Evolutionary conservation across 1,140 invertebrate genomes (phyloP).

Genomic region (Trialeurodes vaporariorum): DNA sequence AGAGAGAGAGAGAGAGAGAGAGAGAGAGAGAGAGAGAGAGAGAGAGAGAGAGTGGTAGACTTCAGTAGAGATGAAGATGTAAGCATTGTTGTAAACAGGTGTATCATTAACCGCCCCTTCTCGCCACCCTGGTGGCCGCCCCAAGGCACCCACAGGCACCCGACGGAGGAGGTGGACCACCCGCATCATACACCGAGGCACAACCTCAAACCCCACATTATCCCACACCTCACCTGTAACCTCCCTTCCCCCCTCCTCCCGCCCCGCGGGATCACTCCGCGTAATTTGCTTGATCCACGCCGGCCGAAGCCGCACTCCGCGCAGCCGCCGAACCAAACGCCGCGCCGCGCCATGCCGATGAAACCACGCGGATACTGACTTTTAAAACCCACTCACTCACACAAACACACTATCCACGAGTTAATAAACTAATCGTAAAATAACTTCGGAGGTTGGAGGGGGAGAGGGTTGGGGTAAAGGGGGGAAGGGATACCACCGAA

Average conservation of each 20-base stretch:
- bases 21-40: too few relatives aligned
- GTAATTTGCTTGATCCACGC: background rate
- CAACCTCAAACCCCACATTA: background rate
- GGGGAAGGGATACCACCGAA: too few relatives aligned
- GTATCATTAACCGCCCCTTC: conserved; percentile 13
- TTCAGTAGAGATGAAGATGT: too few relatives aligned
- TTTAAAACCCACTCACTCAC: too few relatives aligned
- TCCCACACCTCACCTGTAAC: background rate
- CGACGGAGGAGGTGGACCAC: background rate
- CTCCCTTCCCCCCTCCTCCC: background rate
- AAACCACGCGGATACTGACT: background rate
- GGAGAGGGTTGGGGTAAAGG: too few relatives aligned
- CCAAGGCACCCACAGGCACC: too few relatives aligned
- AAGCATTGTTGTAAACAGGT: conserved; percentile 9
- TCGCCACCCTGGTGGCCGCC: conserved; percentile 18
- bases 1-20: too few relatives aligned
- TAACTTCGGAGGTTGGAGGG: background rate
- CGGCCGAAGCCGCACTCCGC: too few relatives aligned
- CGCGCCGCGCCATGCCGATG: too few relatives aligned
- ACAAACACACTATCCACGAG: too few relatives aligned
- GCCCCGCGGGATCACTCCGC: background rate
- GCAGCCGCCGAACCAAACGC: too few relatives aligned
- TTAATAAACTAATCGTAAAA: background rate
- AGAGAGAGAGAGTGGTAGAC: too few relatives aligned
- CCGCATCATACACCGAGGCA: background rate